Evolutionary conservation across 1,140 invertebrate species (phyloP).

Genomic region (Trigoniulus corallinus): DNA sequence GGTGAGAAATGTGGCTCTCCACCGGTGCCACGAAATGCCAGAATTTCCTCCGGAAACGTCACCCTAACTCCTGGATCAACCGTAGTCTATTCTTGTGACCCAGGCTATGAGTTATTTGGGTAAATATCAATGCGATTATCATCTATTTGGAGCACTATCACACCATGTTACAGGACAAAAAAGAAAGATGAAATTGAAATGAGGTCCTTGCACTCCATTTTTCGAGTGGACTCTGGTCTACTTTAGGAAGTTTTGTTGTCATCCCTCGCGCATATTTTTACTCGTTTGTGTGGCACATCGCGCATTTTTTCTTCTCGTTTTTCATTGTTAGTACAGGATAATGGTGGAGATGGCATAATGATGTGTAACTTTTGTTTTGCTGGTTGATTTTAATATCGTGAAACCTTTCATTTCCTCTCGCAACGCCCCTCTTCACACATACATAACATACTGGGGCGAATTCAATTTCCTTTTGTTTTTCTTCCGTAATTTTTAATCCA

Average conservation of each 20-base stretch:
- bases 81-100: constrained; percentile 63
- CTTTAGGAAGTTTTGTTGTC: background rate
- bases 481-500: too few species aligned
- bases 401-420: too few species aligned
- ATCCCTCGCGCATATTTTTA: background rate
- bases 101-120: constrained; percentile 56
- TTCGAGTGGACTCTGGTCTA: background rate
- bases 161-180: background rate
- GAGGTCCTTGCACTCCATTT: constrained; percentile 22
- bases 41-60: constrained; percentile 34
- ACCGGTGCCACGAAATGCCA: constrained; percentile 61
- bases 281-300: background rate
- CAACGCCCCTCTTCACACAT: too few species aligned
- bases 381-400: too few species aligned
- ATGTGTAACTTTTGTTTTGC: too few species aligned
- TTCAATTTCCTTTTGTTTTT: too few species aligned
- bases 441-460: too few species aligned
- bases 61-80: constrained; percentile 36
- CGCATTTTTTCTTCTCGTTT: background rate
- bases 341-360: too few species aligned
- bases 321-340: too few species aligned
- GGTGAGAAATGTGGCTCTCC: constrained; percentile 26
- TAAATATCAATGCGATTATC: constrained; percentile 20
- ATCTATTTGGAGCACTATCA: background rate
- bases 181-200: constrained; percentile 1